These are phyloP conservation scores for Microtus ochrogaster DNA, from an alignment of 2,113 vertebrate genomes.

Conservation along the genomic window DNA sequence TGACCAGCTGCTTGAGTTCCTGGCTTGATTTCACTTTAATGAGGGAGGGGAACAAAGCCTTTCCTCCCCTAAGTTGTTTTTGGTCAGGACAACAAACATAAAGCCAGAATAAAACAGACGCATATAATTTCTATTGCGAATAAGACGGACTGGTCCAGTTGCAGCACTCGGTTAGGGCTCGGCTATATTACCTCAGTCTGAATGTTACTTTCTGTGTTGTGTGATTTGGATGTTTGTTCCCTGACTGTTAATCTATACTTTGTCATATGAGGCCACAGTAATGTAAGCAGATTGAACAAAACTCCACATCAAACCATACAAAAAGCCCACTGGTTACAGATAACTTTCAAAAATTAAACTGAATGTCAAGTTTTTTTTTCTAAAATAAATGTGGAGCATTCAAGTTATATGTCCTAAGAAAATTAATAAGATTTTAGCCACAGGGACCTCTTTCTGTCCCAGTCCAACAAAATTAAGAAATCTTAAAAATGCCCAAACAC, in stretches of 20 bases:
- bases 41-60: not conserved
- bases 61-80: not conserved
- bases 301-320: not conserved
- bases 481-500: not conserved
- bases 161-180: not conserved
- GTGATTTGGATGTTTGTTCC: not conserved
- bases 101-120: not conserved
- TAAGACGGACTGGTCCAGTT: not conserved
- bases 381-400: constrained; percentile 42
- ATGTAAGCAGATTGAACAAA: not conserved
- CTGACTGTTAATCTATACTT: not conserved
- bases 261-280: not conserved
- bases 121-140: not conserved
- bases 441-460: not conserved
- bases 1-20: not conserved
- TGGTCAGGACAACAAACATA: not conserved
- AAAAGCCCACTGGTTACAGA: not conserved
- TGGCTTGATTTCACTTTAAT: not conserved
- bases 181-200: not conserved
- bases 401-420: not conserved
- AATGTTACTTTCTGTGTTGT: not conserved
- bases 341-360: not conserved
- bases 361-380: not conserved
- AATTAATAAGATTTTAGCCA: constrained; percentile 39
- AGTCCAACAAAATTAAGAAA: not conserved